phyloP scores from a whole-genome alignment of 2,113 vertebrate genomes.

The Petaurus breviceps region DNA sequence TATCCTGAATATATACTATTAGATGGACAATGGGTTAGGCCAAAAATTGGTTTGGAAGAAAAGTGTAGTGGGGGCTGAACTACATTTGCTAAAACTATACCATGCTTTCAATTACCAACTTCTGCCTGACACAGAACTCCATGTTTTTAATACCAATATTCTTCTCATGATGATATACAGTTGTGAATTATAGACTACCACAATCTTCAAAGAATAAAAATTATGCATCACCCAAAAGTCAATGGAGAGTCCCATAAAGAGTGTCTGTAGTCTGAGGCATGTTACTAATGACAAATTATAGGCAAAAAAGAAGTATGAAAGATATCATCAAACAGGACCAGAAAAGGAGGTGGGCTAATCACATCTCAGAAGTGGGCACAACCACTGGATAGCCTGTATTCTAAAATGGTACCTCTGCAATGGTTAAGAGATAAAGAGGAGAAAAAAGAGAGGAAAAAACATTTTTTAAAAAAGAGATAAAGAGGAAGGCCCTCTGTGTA shows the following conservation, averaged over 20 bases:
- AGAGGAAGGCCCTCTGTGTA: not conserved
- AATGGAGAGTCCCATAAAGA: not conserved
- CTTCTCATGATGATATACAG: not conserved
- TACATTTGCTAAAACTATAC: not conserved
- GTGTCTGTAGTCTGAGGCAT: not conserved
- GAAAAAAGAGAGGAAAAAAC: no score
- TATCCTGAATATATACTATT: not conserved
- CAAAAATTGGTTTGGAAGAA: not conserved
- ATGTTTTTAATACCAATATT: not conserved
- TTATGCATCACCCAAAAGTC: not conserved
- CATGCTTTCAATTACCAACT: not conserved
- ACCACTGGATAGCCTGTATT: not conserved
- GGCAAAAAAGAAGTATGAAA: not conserved
- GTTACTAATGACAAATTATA: not conserved
- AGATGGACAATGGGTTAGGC: not conserved
- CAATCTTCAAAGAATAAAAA: not conserved
- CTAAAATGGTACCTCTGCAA: not conserved
- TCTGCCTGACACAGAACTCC: not conserved
- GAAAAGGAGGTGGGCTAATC: not conserved
- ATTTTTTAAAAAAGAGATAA: not conserved
- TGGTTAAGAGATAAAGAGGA: not conserved
- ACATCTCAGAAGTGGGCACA: not conserved
- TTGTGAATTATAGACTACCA: not conserved
- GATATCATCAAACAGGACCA: not conserved
- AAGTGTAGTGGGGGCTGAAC: not conserved